phyloP scores from a whole-genome alignment of 2,797 vertebrate genomes.

The Halcyon smyrnensis region DNA sequence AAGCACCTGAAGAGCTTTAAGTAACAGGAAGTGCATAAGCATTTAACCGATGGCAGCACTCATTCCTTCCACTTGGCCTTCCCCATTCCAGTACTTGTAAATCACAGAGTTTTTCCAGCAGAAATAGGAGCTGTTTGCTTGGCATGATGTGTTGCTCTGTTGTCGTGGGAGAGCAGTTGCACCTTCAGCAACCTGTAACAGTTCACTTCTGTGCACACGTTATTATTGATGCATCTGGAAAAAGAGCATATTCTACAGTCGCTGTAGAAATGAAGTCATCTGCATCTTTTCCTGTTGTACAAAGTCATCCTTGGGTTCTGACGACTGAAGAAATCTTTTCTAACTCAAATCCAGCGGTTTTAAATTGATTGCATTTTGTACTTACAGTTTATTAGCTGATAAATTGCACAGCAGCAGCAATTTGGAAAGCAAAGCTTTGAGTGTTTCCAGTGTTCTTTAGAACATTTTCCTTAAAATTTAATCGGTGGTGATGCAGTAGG shows the following conservation, averaged over 20 bases:
- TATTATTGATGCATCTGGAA: not conserved
- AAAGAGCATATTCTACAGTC: not conserved
- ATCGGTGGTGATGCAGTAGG: not conserved
- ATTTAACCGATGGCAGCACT: accelerated
- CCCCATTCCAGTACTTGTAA: not conserved
- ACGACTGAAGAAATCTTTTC: not conserved
- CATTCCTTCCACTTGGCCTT: not conserved
- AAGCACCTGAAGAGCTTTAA: not conserved
- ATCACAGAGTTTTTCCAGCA: not conserved
- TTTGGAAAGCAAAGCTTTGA: slow-evolving; percentile 7
- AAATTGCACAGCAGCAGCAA: not conserved
- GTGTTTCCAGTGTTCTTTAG: not conserved
- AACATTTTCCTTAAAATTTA: not conserved
- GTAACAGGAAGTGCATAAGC: not conserved
- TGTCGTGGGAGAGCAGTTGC: not conserved
- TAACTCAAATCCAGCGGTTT: not conserved
- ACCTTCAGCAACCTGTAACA: not conserved
- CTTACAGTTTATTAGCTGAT: not conserved
- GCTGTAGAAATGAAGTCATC: not conserved
- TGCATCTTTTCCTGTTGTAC: not conserved
- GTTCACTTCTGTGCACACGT: not conserved
- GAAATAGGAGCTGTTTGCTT: not conserved
- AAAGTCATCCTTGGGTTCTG: not conserved
- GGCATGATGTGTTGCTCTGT: not conserved
- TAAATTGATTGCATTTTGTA: not conserved